Evolutionary conservation across 2,888 invertebrate genomes (phyloP), one percentile per base, ranked within the genome.

Genomic region (Eumacrocentrus americanus): DNA sequence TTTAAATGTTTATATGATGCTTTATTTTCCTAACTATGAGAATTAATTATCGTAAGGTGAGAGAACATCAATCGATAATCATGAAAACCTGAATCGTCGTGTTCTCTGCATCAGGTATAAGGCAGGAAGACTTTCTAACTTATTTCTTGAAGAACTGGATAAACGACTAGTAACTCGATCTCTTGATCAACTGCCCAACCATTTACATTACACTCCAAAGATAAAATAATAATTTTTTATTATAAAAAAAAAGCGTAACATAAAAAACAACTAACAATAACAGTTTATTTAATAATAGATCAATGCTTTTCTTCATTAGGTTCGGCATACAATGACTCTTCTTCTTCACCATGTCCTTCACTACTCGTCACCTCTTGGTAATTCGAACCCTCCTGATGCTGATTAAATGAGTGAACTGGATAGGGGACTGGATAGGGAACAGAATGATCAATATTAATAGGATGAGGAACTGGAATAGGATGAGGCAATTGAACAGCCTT

Each of bases 401-500:
- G 44, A 9, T 58, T 16, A 35, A 46, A 14, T 3, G 14, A n/a
- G 11, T 47, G 14, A 23, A 77, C 65, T 52, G 76, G 66, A 38
- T 74, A 71, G 4, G 77, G 66, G 34, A 80, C 72, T 23, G 78
- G 75, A 61, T 77, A 77, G 18, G 71, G 75, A 34, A 77, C 68
- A 14, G 78, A 75, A 38, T 63, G 74, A 53, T 64, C 64, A 40
- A 76, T 64, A 16, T 68, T 55, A 12, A 78, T 62, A 20, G 75
- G 75, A 57, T 76, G 79, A 7, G 78, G 77, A 22, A 79, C 71
- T 18, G 72, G 74, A 25, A 79, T 69, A 22, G 79, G 76, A 46
- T 76, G 78, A 2, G 77, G 77, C 59, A 77, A 58, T 25, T 74
- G 64, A 51, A 79, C 55, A 35, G 77, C 77, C 65, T 73, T 74